Conservation (phyloP, 2,888 invertebrate species). For the Lepidocyrtoides sp. region DNA sequence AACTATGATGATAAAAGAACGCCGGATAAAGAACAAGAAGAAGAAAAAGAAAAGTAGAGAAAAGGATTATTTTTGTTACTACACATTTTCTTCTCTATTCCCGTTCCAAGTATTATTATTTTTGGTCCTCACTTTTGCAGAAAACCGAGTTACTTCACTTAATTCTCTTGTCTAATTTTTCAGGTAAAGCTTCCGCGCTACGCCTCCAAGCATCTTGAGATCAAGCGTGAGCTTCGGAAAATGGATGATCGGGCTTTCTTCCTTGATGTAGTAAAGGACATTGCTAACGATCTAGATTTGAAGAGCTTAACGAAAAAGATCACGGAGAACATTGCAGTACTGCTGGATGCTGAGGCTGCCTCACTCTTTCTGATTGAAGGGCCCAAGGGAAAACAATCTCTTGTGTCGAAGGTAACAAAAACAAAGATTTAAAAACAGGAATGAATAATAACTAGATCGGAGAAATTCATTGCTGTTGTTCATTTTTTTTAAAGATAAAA, state of each 20-base stretch:
- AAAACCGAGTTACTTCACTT: not conserved
- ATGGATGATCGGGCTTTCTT: constrained; percentile 88
- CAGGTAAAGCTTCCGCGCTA: constrained; percentile 87
- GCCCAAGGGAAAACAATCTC: constrained; percentile 87
- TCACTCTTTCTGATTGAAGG: constrained; percentile 88
- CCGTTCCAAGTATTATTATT: not conserved
- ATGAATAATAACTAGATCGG: too few relatives aligned
- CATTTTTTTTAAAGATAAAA: too few relatives aligned
- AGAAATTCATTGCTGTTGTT: too few relatives aligned
- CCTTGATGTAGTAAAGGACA: constrained; percentile 88
- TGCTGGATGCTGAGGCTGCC: constrained; percentile 87
- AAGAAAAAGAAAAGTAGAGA: too few relatives aligned
- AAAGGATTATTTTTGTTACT: not conserved
- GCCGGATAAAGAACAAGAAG: too few relatives aligned
- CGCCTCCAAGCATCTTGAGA: constrained; percentile 87
- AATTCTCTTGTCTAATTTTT: not conserved
- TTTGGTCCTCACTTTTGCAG: not conserved
- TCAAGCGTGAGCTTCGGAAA: constrained; percentile 86
- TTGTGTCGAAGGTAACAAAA: constrained; percentile 87
- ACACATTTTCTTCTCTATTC: not conserved
- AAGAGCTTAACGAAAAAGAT: constrained; percentile 87
- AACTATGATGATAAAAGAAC: not conserved
- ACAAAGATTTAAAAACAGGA: too few relatives aligned
- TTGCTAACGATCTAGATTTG: constrained; percentile 88
- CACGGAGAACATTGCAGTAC: constrained; percentile 87